A percentile compares a stretch with the other conserved stretches of the same genome.
Evolutionary conservation across 2,888 invertebrate genomes (phyloP).

Genomic region (Onchidella celtica): DNA sequence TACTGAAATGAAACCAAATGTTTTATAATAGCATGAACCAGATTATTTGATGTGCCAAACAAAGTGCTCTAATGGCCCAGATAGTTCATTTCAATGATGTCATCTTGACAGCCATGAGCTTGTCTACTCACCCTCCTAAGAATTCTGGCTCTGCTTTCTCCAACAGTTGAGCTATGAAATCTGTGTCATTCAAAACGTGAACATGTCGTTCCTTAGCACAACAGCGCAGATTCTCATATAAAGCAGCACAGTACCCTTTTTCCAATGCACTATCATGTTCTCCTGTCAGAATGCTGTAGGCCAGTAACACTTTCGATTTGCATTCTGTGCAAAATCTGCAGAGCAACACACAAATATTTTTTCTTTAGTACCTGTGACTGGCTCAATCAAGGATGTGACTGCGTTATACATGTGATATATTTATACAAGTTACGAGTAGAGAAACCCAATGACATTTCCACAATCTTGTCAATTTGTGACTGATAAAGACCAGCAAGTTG

Average conservation of each 20-base stretch:
- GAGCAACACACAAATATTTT: conserved; percentile 15
- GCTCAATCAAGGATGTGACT: background rate
- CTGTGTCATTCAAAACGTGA: conserved; percentile 92
- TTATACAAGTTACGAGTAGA: too few species aligned
- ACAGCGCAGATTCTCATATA: conserved; percentile 89
- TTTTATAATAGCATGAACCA: too few species aligned
- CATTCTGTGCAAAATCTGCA: conserved; percentile 93
- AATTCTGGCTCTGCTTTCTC: conserved; percentile 95
- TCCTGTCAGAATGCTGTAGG: conserved; percentile 91
- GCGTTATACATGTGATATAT: too few species aligned
- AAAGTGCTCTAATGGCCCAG: too few species aligned
- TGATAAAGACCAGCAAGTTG: too few species aligned
- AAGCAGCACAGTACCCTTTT: conserved; percentile 92
- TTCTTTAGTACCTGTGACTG: too few species aligned
- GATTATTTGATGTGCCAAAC: too few species aligned
- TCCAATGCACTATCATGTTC: conserved; percentile 88
- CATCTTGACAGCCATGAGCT: too few species aligned
- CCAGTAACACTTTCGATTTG: conserved; percentile 92
- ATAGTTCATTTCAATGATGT: too few species aligned
- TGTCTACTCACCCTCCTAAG: conserved; percentile 88
- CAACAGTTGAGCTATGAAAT: conserved; percentile 93
- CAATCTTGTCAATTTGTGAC: too few species aligned
- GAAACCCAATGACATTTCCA: too few species aligned
- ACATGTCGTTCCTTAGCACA: conserved; percentile 93
- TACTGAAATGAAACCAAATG: too few species aligned